A percentile compares a stretch with the other conserved stretches of the same genome.
These are phyloP conservation scores for Poecilia picta DNA, from an alignment of 2,797 vertebrate genomes.

Conservation along the genomic window DNA sequence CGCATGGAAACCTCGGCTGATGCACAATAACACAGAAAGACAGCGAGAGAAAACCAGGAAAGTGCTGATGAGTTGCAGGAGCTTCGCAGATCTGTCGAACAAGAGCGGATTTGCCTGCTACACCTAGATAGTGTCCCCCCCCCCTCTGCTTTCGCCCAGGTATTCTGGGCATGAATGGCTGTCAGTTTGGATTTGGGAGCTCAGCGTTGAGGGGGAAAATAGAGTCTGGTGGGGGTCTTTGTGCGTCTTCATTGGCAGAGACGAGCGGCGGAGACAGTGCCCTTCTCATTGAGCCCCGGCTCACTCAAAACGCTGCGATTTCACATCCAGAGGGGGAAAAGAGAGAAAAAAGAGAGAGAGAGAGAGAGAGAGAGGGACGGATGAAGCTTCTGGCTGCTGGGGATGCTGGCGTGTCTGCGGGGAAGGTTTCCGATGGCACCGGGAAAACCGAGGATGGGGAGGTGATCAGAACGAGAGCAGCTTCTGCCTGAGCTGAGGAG, in stretches of 20 bases:
- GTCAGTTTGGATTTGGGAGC: conserved; percentile 85
- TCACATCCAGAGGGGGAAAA: conserved; percentile 32
- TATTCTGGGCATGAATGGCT: conserved; percentile 84
- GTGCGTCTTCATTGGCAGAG: conserved; percentile 78
- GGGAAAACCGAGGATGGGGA: conserved; percentile 60
- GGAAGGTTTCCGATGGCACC: conserved; percentile 59
- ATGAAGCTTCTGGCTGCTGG: conserved; percentile 26
- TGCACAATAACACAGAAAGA: conserved; percentile 47
- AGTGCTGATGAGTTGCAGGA: conserved; percentile 76
- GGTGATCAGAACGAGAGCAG: conserved; percentile 73
- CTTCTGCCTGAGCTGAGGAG: conserved; percentile 71
- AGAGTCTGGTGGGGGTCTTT: conserved; percentile 80
- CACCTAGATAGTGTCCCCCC: conserved; percentile 78
- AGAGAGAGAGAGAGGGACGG: conserved; percentile 35
- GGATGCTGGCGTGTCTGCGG: conserved; percentile 38
- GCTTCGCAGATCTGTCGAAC: conserved; percentile 70
- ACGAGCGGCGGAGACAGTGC: conserved; percentile 61
- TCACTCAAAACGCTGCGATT: conserved; percentile 40
- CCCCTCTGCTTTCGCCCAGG: conserved; percentile 74
- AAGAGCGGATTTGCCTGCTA: conserved; percentile 83
- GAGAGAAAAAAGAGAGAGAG: conserved; percentile 8
- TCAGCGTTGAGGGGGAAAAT: conserved; percentile 77
- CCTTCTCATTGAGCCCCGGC: conserved; percentile 53
- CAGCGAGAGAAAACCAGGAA: conserved; percentile 49
- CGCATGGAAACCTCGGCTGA: conserved; percentile 55